These are phyloP conservation scores for Ruditapes philippinarum DNA, from an alignment of 1,140 invertebrate species.

Conservation along the genomic window DNA sequence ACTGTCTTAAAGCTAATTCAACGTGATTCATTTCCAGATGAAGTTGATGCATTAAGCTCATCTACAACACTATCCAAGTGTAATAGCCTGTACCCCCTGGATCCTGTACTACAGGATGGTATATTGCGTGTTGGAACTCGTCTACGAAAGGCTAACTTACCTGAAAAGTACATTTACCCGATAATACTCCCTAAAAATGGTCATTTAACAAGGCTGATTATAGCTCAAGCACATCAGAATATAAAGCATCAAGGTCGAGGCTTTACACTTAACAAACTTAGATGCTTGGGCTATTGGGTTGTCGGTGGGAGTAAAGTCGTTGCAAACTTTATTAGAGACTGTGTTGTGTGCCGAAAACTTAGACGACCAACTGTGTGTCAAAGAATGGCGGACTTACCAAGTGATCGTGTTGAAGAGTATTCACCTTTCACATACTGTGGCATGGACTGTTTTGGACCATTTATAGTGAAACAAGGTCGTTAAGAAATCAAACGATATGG, in stretches of 20 bases:
- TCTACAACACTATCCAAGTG: conserved; percentile 10
- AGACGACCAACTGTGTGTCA: conserved; percentile 30
- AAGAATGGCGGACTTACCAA: conserved; percentile 68
- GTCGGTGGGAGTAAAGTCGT: conserved; percentile 46
- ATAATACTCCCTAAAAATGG: conserved; percentile 46
- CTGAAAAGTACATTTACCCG: conserved; percentile 21
- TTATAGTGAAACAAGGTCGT: conserved; percentile 66
- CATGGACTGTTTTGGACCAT: conserved; percentile 74
- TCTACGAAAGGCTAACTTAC: conserved; percentile 29
- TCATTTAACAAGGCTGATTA: conserved; percentile 51
- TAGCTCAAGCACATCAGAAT: conserved; percentile 49
- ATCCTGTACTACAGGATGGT: conserved; percentile 43
- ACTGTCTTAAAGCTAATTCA: conserved; percentile 43
- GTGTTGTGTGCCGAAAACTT: conserved; percentile 62
- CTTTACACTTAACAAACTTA: conserved; percentile 59
- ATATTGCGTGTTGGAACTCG: conserved; percentile 55
- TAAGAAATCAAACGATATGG: conserved; percentile 70
- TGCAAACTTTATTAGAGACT: conserved; percentile 32
- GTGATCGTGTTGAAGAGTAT: conserved; percentile 53
- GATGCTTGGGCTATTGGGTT: conserved; percentile 53
- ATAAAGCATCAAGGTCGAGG: conserved; percentile 65
- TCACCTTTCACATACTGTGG: conserved; percentile 68
- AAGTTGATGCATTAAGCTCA: conserved; percentile 18
- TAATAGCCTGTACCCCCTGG: conserved; percentile 38
- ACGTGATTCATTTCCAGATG: conserved; percentile 17